These are phyloP conservation scores for Eupeodes latifasciatus DNA, from an alignment of 2,888 invertebrate genomes.

Conservation along the genomic window DNA sequence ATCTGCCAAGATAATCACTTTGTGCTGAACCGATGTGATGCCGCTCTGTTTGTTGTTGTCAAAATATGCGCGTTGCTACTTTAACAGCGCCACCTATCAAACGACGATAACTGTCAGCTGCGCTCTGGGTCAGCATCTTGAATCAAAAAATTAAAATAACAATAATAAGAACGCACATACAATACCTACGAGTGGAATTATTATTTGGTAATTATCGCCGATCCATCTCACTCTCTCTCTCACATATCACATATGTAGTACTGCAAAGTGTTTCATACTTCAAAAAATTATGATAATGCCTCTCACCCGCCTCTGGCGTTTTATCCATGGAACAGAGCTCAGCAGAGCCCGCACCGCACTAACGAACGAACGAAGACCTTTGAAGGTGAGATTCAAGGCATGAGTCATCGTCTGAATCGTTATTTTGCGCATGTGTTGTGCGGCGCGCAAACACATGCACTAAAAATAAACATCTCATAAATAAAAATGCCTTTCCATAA, in stretches of 20 bases:
- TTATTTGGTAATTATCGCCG: constrained; percentile 69
- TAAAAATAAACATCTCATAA: constrained; percentile 75
- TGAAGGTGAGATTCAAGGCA: constrained; percentile 74
- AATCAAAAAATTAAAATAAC: neutral
- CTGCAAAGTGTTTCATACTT: constrained; percentile 52
- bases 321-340: neutral
- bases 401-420: constrained; percentile 71
- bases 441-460: constrained; percentile 67
- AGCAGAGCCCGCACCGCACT: constrained; percentile 49
- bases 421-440: constrained; percentile 75
- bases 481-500: constrained; percentile 70
- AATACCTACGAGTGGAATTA: constrained; percentile 13
- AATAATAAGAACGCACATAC: neutral
- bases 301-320: constrained; percentile 20
- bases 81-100: constrained; percentile 38
- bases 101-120: constrained; percentile 41
- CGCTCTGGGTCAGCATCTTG: constrained; percentile 43
- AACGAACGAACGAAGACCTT: constrained; percentile 67
- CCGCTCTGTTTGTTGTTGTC: constrained; percentile 52
- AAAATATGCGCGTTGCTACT: constrained; percentile 31
- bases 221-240: constrained; percentile 51
- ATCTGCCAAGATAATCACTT: constrained; percentile 59
- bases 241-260: constrained; percentile 19
- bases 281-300: constrained; percentile 38
- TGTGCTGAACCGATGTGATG: constrained; percentile 56